These are phyloP conservation scores for Micronisus gabar DNA, from an alignment of 2,113 vertebrate species.

Conservation along the genomic window DNA sequence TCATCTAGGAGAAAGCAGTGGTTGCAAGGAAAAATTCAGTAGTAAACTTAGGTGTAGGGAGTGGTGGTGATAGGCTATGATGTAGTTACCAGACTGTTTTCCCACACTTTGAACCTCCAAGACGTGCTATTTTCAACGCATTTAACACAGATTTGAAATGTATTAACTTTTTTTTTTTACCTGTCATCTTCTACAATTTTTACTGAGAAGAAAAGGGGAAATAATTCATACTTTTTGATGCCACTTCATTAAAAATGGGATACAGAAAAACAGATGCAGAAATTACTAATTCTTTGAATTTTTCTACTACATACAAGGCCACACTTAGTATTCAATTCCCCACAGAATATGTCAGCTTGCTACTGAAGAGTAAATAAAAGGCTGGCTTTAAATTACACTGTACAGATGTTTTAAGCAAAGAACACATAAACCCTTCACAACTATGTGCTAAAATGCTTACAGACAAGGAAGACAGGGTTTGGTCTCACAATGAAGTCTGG, in stretches of 20 bases:
- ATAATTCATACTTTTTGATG: neutral
- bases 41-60: neutral
- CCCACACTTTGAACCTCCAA: neutral
- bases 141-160: neutral
- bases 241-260: neutral
- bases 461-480: conserved; percentile 89
- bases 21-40: neutral
- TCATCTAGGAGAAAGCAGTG: conserved; percentile 78
- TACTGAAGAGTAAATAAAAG: neutral
- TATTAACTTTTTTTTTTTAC: neutral
- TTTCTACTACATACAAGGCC: neutral
- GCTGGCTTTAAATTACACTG: neutral
- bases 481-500: conserved; percentile 90
- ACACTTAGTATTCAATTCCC: neutral
- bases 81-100: neutral
- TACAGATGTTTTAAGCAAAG: neutral
- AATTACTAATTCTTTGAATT: neutral
- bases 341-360: neutral
- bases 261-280: neutral
- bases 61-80: neutral
- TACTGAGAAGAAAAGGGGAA: neutral
- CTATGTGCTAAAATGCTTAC: conserved; percentile 76
- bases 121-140: neutral
- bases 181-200: neutral
- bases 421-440: neutral